These are phyloP conservation scores for Ips typographus DNA, from an alignment of 1,140 invertebrate species.

Conservation along the genomic window DNA sequence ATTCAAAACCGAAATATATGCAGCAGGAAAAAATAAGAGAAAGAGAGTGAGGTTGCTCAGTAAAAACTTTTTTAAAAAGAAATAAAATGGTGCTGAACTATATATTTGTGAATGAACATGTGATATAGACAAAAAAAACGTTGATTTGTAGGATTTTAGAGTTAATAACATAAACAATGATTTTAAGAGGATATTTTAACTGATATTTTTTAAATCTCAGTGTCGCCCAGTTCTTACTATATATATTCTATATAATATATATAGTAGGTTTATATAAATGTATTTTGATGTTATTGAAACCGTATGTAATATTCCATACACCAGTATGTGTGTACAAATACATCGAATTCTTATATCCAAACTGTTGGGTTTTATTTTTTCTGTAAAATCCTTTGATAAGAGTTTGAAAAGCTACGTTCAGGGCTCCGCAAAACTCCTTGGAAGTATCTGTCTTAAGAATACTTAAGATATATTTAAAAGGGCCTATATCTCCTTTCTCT, in stretches of 20 bases:
- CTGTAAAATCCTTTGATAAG: background rate
- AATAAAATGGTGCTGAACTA: constrained; percentile 41
- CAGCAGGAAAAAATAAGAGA: too few species aligned
- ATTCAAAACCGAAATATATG: too few species aligned
- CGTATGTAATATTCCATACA: constrained; percentile 34
- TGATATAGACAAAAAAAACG: constrained; percentile 39
- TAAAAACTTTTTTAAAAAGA: constrained; percentile 27
- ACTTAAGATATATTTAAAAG: too few species aligned
- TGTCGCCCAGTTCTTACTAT: constrained; percentile 34
- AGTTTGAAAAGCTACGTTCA: too few species aligned
- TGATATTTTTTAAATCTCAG: constrained; percentile 38
- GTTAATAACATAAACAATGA: constrained; percentile 20
- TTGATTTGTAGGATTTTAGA: constrained; percentile 40
- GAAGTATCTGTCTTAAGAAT: too few species aligned
- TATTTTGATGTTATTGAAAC: constrained; percentile 36
- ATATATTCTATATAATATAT: constrained; percentile 2
- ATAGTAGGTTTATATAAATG: constrained; percentile 38
- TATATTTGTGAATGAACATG: constrained; percentile 39
- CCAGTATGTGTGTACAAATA: constrained; percentile 36
- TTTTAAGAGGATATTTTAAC: constrained; percentile 37
- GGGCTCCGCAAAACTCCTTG: too few species aligned
- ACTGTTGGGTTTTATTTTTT: constrained; percentile 12
- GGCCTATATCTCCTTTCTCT: too few species aligned
- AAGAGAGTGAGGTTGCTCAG: constrained; percentile 37
- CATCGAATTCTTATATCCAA: constrained; percentile 37